phyloP scores from a whole-genome alignment of 2,888 invertebrate genomes.

The Megaustenia siamemsis region DNA sequence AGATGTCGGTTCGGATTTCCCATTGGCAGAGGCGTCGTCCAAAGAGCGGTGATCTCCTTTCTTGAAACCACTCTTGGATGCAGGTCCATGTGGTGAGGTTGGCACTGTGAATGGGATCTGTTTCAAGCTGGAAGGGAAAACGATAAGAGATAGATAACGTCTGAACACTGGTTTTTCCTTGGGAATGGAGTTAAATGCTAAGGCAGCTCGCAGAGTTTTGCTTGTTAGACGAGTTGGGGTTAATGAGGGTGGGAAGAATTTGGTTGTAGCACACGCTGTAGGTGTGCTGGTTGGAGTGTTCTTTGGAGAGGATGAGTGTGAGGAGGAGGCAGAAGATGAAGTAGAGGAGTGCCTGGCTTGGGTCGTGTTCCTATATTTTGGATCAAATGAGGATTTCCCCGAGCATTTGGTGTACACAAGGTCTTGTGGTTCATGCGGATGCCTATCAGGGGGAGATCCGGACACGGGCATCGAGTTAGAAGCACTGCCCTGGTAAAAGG shows the following conservation, averaged over 20 bases:
- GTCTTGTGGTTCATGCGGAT: background rate
- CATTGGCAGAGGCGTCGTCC: constrained; percentile 59
- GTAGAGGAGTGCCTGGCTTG: background rate
- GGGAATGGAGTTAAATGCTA: constrained; percentile 22
- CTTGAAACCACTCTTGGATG: constrained; percentile 59
- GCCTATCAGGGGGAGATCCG: background rate
- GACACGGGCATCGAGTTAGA: background rate
- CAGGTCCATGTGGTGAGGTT: constrained; percentile 57
- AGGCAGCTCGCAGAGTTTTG: constrained; percentile 23
- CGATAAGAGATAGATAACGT: constrained; percentile 70
- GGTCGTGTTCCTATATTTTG: constrained; percentile 7
- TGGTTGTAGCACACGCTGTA: constrained; percentile 10
- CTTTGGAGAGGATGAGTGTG: constrained; percentile 44
- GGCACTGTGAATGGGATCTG: constrained; percentile 78
- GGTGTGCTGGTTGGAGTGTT: constrained; percentile 38
- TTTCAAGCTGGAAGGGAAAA: constrained; percentile 76
- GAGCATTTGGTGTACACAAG: constrained; percentile 1
- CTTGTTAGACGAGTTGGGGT: background rate
- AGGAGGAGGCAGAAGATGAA: constrained; percentile 45
- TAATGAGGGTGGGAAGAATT: constrained; percentile 25
- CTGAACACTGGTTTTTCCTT: constrained; percentile 56
- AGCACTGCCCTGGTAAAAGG: background rate
- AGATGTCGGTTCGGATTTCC: constrained; percentile 71
- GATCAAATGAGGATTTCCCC: constrained; percentile 21
- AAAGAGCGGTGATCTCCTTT: constrained; percentile 61